phyloP scores from a whole-genome alignment of 92 coral and sea anemone genomes.

The Parazoanthus darwini region DNA sequence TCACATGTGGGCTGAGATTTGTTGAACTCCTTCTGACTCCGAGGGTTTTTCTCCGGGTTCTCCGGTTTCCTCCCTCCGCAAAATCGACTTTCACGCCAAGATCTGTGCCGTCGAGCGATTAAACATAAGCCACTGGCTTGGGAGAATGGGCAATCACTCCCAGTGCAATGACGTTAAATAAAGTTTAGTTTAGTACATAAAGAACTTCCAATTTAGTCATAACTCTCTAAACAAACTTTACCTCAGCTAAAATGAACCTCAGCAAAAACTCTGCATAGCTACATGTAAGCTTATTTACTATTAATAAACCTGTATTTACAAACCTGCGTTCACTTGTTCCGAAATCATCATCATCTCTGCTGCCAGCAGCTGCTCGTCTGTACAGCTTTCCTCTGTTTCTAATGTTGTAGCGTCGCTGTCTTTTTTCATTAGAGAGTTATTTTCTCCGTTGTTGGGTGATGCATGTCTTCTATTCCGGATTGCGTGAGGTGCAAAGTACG shows the following conservation, averaged over 20 bases:
- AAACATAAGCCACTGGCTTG: too few relatives aligned
- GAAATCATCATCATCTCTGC: slow-evolving; percentile 20
- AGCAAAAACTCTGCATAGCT: too few relatives aligned
- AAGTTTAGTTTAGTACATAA: too few relatives aligned
- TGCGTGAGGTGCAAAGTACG: slow-evolving; percentile 70
- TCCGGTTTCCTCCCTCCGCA: too few relatives aligned
- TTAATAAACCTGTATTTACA: background rate
- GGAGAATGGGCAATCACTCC: too few relatives aligned
- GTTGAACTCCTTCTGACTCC: too few relatives aligned
- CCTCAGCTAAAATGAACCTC: background rate
- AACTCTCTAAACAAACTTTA: background rate
- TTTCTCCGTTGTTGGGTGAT: background rate
- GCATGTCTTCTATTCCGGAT: background rate
- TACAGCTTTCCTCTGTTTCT: slow-evolving; percentile 6
- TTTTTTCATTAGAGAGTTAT: background rate
- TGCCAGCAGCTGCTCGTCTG: slow-evolving; percentile 46
- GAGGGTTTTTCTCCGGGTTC: too few relatives aligned
- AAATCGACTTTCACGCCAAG: too few relatives aligned
- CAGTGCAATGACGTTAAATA: too few relatives aligned
- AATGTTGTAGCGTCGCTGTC: background rate
- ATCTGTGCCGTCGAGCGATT: too few relatives aligned
- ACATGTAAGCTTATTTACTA: background rate
- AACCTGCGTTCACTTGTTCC: background rate
- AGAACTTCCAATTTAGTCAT: too few relatives aligned
- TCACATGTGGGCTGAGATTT: too few relatives aligned